Evolutionary conservation across 2,888 invertebrate genomes (phyloP), one percentile per base, ranked within the genome.

Genomic region (Hyposoter didymator): DNA sequence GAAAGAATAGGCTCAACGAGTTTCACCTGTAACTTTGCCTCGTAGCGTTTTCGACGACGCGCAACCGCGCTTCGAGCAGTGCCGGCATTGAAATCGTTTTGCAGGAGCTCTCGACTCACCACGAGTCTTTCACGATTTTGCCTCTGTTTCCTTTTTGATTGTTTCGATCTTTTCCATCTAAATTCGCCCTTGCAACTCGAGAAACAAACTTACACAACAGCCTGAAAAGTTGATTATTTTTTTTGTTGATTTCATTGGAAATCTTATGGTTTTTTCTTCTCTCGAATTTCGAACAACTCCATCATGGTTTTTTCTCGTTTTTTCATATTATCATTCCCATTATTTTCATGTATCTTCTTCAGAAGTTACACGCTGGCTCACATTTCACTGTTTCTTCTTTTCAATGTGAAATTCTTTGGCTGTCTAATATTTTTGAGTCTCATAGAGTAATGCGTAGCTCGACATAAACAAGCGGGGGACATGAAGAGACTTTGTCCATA

Each of bases 61-160:
- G 32, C 47, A n/a, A 64, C n/a, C n/a, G 32, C 64, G 32, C 64
- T 45, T 32, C 64, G 17, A 35, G 64, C 19, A 12, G 19, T 73
- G 52, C 81, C 45, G 78, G 84, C 81, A 75, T 84, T 84, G 78
- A 85, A 85, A 78, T 85, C 78, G 70, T 84, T 81, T 73, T 62
- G 52, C 74, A n/a, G 19, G 69, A 67, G 59, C 43, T 64, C 10
- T 47, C 49, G 47, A 69, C 52, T 62, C 80, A 47, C 22, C 39
- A 22, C 10, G 22, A 19, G 19, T 17, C 43, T 62, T 10, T 39
- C 4, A 22, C 45, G 12, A 32, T 28, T 10, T 70, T 14, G 3
- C 19, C 39, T 39, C 10, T 17, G 7, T 22, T n/a, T 52, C 22
- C 1, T 6, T 22, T 4, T 28, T 22, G n/a, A n/a, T 55, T 69